Conservation (phyloP, 2,888 invertebrate species). For the Enoplolaimus lenunculus region DNA sequence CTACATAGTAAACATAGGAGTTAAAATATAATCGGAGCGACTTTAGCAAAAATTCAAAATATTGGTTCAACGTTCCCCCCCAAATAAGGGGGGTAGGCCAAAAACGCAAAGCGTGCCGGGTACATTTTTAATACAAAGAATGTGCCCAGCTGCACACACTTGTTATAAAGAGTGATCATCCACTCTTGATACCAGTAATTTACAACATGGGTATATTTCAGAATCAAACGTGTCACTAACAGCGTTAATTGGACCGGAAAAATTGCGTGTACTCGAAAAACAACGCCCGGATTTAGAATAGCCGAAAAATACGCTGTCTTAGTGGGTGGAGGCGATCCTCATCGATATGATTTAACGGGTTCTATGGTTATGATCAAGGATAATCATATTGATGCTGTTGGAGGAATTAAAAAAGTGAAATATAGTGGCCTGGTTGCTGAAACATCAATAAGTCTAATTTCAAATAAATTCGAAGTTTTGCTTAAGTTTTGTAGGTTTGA, state of each 20-base stretch:
- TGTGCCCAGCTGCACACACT: too few relatives aligned
- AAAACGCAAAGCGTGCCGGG: too few relatives aligned
- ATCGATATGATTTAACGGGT: conserved; percentile 42
- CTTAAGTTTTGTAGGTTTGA: conserved; percentile 10
- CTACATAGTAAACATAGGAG: too few relatives aligned
- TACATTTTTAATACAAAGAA: too few relatives aligned
- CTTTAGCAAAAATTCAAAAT: too few relatives aligned
- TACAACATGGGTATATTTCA: too few relatives aligned
- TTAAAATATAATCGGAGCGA: too few relatives aligned
- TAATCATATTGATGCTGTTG: conserved; percentile 43
- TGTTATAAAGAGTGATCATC: too few relatives aligned
- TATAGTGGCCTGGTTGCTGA: conserved; percentile 10
- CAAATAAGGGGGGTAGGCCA: too few relatives aligned
- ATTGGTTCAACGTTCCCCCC: too few relatives aligned
- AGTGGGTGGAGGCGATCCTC: conserved; percentile 43
- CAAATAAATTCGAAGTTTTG: neutral
- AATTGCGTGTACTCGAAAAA: conserved; percentile 44
- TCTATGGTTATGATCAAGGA: conserved; percentile 47
- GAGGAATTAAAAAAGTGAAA: conserved; percentile 32
- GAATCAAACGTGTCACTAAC: too few relatives aligned
- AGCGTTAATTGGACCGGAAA: conserved; percentile 40
- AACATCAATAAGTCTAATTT: neutral
- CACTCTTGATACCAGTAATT: too few relatives aligned
- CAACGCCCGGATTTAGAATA: conserved; percentile 45
- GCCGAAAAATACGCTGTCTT: conserved; percentile 45